Evolutionary conservation across 1,140 invertebrate genomes (phyloP).

Genomic region (Bombus balteatus): DNA sequence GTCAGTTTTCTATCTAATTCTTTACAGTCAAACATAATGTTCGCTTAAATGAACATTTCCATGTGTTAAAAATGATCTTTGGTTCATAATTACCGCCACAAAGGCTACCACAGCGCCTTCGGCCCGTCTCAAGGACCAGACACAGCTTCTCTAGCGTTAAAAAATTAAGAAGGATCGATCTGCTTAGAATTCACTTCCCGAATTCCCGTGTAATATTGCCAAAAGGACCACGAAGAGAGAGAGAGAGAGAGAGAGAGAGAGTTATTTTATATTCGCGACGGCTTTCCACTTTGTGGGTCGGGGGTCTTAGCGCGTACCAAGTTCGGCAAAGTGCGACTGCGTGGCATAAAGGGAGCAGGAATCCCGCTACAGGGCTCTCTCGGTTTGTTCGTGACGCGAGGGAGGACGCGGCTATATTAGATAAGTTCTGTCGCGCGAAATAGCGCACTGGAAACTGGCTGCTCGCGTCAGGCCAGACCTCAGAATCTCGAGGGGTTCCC

Average conservation of each 20-base stretch:
- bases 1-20: no score
- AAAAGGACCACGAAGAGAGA: background rate
- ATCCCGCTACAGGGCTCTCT: constrained; percentile 18
- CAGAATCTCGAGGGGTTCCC: constrained; percentile 46
- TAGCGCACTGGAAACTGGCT: constrained; percentile 68
- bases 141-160: background rate
- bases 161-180: constrained; percentile 30
- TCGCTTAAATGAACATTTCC: no score
- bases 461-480: constrained; percentile 34
- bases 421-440: constrained; percentile 72
- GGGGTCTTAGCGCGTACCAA: constrained; percentile 54
- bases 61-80: no score
- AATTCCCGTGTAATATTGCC: constrained; percentile 62
- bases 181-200: constrained; percentile 48
- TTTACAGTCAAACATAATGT: no score
- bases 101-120: background rate
- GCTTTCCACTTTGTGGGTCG: constrained; percentile 46
- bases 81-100: no score
- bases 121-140: background rate
- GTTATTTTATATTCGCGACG: constrained; percentile 64
- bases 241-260: constrained; percentile 8
- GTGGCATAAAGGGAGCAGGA: constrained; percentile 56
- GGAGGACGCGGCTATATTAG: constrained; percentile 71
- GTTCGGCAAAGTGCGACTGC: constrained; percentile 61
- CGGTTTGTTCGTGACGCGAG: constrained; percentile 54